Conservation (phyloP, 2,888 invertebrate species). For the Zonitis immaculata region DNA sequence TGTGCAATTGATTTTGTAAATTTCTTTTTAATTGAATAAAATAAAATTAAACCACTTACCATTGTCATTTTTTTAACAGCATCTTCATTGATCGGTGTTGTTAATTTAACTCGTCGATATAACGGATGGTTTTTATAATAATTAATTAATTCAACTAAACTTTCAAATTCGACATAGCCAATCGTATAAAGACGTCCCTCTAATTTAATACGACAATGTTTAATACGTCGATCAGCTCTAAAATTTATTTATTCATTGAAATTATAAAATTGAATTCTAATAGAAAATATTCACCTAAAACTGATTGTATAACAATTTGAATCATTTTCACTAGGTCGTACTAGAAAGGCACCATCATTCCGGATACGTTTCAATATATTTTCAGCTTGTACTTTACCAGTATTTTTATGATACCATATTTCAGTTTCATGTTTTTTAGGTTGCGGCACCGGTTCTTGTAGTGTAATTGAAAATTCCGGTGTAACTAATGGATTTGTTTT, state of each 20-base stretch:
- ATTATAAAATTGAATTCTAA: neutral
- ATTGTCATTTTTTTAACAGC: constrained; percentile 58
- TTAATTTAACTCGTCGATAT: constrained; percentile 85
- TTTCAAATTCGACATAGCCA: constrained; percentile 91
- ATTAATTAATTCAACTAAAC: constrained; percentile 86
- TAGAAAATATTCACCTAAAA: constrained; percentile 67
- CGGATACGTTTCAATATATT: constrained; percentile 79
- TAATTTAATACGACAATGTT: constrained; percentile 92
- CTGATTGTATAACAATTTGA: constrained; percentile 85
- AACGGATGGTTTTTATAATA: constrained; percentile 89
- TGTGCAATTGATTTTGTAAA: constrained; percentile 36
- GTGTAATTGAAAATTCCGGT: constrained; percentile 81
- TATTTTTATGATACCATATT: constrained; percentile 86
- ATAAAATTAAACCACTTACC: constrained; percentile 54
- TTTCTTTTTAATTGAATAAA: constrained; percentile 6
- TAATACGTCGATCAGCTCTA: constrained; percentile 89
- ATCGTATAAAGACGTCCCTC: constrained; percentile 89
- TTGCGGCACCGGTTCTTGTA: constrained; percentile 90
- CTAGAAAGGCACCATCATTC: constrained; percentile 90
- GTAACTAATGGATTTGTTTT: constrained; percentile 80
- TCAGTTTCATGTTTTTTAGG: constrained; percentile 90
- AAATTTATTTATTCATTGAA: constrained; percentile 32
- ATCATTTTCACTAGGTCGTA: constrained; percentile 87
- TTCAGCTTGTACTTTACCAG: constrained; percentile 79
- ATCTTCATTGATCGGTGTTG: constrained; percentile 77